Conservation (phyloP, 2,888 invertebrate genomes). For the Drosophila colorata region DNA sequence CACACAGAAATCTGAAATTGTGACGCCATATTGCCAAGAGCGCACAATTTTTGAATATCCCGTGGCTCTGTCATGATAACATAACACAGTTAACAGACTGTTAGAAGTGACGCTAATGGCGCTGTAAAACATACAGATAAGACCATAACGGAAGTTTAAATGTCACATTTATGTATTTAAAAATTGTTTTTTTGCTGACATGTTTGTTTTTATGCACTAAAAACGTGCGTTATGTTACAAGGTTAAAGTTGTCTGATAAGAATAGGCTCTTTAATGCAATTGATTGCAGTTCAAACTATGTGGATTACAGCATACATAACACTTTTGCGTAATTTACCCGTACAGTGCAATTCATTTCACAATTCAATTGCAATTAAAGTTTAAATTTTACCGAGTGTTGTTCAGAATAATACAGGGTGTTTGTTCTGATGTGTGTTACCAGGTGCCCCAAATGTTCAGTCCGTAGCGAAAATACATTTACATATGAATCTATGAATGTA, state of each 20-base stretch:
- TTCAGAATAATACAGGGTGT: slow-evolving; percentile 49
- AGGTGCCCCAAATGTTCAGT: slow-evolving; percentile 2
- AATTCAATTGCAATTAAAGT: slow-evolving; percentile 40
- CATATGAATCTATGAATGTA: slow-evolving; percentile 1
- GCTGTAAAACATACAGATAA: slow-evolving; percentile 15
- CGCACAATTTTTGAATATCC: no score
- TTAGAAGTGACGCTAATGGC: neutral
- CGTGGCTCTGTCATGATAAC: neutral
- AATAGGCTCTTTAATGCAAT: slow-evolving; percentile 39
- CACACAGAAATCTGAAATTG: neutral
- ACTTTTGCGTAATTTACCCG: slow-evolving; percentile 51
- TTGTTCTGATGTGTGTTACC: neutral
- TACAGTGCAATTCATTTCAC: slow-evolving; percentile 18
- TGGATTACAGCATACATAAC: slow-evolving; percentile 39
- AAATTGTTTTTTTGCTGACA: no score
- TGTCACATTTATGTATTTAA: slow-evolving; percentile 28
- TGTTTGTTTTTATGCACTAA: slow-evolving; percentile 8
- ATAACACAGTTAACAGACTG: slow-evolving; percentile 25
- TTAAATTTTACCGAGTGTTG: slow-evolving; percentile 7
- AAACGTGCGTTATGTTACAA: slow-evolving; percentile 47
- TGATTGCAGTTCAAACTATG: slow-evolving; percentile 39
- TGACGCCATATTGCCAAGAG: neutral
- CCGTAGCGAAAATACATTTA: slow-evolving; percentile 1
- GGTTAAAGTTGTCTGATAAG: slow-evolving; percentile 34
- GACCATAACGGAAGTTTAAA: slow-evolving; percentile 56